Conservation (phyloP, 2,113 vertebrate genomes). For the Sylvicapra grimmia region DNA sequence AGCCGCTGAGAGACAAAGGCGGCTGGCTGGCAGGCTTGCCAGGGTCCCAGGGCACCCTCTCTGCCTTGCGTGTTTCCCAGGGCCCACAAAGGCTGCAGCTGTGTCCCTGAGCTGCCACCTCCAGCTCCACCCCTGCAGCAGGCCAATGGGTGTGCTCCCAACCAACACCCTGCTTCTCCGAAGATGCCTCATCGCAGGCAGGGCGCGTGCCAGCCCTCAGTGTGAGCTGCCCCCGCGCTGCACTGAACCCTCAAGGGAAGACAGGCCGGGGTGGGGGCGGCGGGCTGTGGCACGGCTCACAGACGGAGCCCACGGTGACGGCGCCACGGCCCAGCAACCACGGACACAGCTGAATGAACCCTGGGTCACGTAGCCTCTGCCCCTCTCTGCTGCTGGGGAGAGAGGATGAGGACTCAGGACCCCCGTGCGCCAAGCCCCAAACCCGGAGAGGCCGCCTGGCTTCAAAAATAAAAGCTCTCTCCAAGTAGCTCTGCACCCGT, state of each 20-base stretch:
- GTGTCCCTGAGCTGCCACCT: neutral
- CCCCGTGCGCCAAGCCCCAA: neutral
- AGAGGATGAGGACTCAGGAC: neutral
- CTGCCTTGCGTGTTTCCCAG: neutral
- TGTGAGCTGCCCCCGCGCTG: accelerated
- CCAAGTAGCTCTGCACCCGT: neutral
- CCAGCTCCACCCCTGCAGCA: neutral
- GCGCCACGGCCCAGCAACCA: accelerated
- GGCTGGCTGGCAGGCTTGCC: neutral
- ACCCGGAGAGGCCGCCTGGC: neutral
- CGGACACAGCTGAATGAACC: neutral
- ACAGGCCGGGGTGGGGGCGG: accelerated
- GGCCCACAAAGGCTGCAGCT: conserved; percentile 2
- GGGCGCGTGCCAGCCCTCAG: accelerated
- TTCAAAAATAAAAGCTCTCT: neutral
- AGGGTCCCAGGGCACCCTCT: neutral
- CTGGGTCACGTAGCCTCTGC: neutral
- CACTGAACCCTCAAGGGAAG: accelerated
- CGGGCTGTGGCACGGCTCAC: accelerated
- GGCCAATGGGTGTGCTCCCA: neutral
- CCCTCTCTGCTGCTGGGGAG: neutral
- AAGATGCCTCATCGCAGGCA: accelerated
- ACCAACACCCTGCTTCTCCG: neutral
- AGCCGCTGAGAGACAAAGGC: neutral
- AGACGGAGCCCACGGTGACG: accelerated